Evolutionary conservation across 1,140 invertebrate genomes (phyloP), one percentile per base, ranked within the genome.

Genomic region (Hesperophylax magnus): DNA sequence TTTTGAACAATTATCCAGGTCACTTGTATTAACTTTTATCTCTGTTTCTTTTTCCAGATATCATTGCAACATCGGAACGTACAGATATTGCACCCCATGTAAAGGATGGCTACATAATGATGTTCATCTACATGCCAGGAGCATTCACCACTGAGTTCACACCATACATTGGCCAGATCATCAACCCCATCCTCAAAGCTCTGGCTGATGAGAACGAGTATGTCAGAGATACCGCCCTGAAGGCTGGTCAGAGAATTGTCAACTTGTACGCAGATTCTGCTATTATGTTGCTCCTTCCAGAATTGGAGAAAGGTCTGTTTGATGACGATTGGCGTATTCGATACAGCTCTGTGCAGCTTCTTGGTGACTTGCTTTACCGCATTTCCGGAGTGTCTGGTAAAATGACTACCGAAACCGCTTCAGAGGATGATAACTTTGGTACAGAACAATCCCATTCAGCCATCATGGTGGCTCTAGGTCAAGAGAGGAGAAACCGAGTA

Each of bases 91-190:
- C 97, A 15, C 97, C 98, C 1, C 97, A 99, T 88, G 98, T 99
- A 0, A 97, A 99, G 85, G 99, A 99, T 91, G 99, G 99, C 31
- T 99, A 99, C 89, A 99, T 99, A 65, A 99, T 99, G 97, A 98
- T 99, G 96, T 99, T 99, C 88, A 99, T 99, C 87, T 99, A 99
- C 88, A 96, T 99, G 94, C 99, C 99, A 0, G 94, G 95, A 80
- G 97, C 98, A 1, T 99, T 99, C 89, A 97, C 96, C 2, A 93
- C 95, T 67, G 97, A 98, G 85, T 99, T 99, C 87, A 96, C 96
- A 7, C 95, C 96, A 0, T 99, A 99, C 88, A 98, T 99, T 85
- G 97, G 97, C 0, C 96, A 97, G 86, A 99, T 99, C 80, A 98
- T 99, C 84, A 99, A 97, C 88, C 98, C 98, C 0, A 99, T 99